Percentiles rank a stretch among this genome's conserved stretches.
Conservation (phyloP, 2,797 vertebrate genomes). For the Heliangelus exortis region DNA sequence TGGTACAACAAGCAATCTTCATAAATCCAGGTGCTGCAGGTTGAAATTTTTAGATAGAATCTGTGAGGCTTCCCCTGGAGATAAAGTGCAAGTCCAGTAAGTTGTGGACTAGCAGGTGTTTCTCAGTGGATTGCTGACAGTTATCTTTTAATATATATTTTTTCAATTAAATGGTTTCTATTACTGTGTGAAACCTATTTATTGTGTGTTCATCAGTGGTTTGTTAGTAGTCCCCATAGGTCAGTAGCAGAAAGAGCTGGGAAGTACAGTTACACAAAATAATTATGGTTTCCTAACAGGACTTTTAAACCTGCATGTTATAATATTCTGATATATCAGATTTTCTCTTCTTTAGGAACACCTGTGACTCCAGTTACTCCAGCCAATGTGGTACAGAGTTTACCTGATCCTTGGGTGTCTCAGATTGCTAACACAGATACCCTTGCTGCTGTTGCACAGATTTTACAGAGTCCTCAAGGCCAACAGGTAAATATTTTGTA, state of each 20-base stretch:
- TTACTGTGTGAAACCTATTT: not conserved
- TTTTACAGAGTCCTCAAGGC: constrained; percentile 97
- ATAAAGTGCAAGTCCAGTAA: not conserved
- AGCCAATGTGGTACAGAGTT: constrained; percentile 91
- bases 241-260: not conserved
- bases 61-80: not conserved
- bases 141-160: not conserved
- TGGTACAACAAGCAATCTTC: not conserved
- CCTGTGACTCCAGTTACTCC: constrained; percentile 96
- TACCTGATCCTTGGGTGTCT: constrained; percentile 95
- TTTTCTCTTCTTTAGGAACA: constrained; percentile 82
- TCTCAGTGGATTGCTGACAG: not conserved
- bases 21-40: not conserved
- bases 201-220: not conserved
- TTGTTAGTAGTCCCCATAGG: not conserved
- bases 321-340: not conserved
- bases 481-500: constrained; percentile 88
- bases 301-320: not conserved
- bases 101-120: not conserved
- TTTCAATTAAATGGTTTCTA: not conserved
- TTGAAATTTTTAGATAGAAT: not conserved
- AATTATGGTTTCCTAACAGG: not conserved
- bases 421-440: constrained; percentile 98
- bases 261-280: not conserved
- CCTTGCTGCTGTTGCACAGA: constrained; percentile 96